A percentile compares a stretch with the other conserved stretches of the same genome.
These are phyloP conservation scores for Trachymyrmex cornetzi DNA, from an alignment of 1,140 invertebrate species.

Conservation along the genomic window DNA sequence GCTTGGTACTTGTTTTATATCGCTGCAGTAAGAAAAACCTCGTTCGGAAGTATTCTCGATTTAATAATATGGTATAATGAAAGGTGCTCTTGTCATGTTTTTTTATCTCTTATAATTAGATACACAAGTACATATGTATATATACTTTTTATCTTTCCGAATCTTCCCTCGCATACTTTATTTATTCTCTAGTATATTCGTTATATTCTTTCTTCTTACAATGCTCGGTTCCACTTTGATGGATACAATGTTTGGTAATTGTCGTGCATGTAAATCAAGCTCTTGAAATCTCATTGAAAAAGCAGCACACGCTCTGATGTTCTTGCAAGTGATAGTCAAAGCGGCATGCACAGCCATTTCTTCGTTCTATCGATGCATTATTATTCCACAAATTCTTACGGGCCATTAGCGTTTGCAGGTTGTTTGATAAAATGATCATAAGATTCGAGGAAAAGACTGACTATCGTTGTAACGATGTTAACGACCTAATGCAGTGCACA, in stretches of 20 bases:
- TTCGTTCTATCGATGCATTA: conserved; percentile 30
- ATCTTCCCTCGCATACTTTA: background rate
- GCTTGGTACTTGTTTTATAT: background rate
- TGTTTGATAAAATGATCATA: conserved; percentile 63
- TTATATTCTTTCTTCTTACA: conserved; percentile 21
- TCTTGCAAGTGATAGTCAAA: conserved; percentile 50
- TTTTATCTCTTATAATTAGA: conserved; percentile 4
- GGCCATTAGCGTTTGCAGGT: conserved; percentile 52
- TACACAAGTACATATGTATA: background rate
- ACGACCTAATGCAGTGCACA: background rate
- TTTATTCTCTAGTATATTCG: conserved; percentile 44
- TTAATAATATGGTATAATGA: conserved; percentile 46
- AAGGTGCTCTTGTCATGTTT: conserved; percentile 12
- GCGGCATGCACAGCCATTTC: background rate
- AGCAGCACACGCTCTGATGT: conserved; percentile 47
- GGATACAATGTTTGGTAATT: conserved; percentile 59
- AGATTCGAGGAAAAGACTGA: conserved; percentile 43
- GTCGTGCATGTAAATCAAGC: conserved; percentile 50
- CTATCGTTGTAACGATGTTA: conserved; percentile 50
- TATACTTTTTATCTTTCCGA: background rate
- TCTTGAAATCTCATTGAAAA: conserved; percentile 58
- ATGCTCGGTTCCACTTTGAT: conserved; percentile 26
- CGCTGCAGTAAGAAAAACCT: background rate
- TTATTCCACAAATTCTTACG: conserved; percentile 63
- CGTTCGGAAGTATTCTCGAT: conserved; percentile 27